These are phyloP conservation scores for Polydesmus complanatus DNA, from an alignment of 2,888 invertebrate species.

Conservation along the genomic window DNA sequence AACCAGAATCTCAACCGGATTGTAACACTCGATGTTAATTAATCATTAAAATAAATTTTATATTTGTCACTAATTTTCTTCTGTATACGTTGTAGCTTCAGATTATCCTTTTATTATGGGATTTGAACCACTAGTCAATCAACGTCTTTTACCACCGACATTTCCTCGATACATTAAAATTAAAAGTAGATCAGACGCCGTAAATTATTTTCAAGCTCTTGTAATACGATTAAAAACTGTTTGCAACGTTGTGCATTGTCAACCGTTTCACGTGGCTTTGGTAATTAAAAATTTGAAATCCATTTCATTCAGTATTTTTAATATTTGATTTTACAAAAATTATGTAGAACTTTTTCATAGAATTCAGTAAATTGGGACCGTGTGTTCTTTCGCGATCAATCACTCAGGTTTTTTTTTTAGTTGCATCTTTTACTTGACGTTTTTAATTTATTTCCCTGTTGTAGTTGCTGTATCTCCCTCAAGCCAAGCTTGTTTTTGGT, in stretches of 20 bases:
- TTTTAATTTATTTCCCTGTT: conserved; percentile 18
- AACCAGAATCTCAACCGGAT: conserved; percentile 37
- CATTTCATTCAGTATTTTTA: not conserved
- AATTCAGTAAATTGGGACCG: conserved; percentile 74
- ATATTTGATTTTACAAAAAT: conserved; percentile 14
- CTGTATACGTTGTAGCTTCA: conserved; percentile 17
- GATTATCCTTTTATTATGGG: conserved; percentile 45
- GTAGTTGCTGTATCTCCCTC: conserved; percentile 55
- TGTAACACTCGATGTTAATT: conserved; percentile 29
- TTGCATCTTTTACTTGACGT: conserved; percentile 21
- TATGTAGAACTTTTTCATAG: conserved; percentile 73
- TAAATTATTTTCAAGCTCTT: conserved; percentile 66
- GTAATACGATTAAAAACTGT: conserved; percentile 65
- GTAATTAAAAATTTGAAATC: conserved; percentile 36
- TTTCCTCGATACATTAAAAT: conserved; percentile 94
- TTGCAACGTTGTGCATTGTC: conserved; percentile 62
- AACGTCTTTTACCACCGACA: conserved; percentile 88
- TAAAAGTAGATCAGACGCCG: conserved; percentile 56
- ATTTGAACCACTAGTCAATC: conserved; percentile 92
- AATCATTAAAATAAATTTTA: not conserved
- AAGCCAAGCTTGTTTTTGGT: conserved; percentile 42
- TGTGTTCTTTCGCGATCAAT: conserved; percentile 86
- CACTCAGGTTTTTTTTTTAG: conserved; percentile 38
- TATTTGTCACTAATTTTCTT: not conserved
- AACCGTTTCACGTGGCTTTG: conserved; percentile 66